Evolutionary conservation across 2,797 vertebrate species (phyloP), one percentile per base, ranked within the genome.

Genomic region (Merluccius polli): DNA sequence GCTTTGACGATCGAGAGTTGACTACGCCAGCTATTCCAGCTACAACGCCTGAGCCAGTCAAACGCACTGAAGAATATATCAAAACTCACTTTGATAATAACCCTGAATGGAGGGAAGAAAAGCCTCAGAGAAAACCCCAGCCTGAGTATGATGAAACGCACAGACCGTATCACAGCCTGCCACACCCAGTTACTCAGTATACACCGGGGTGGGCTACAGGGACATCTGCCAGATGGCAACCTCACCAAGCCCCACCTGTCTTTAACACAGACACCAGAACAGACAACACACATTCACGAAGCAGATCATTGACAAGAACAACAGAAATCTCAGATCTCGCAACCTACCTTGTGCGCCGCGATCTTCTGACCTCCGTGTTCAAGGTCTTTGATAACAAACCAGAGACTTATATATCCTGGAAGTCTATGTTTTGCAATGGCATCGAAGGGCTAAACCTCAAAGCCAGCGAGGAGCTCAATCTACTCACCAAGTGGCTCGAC

Each of bases 401-500:
- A 73, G 72, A 27, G 6, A 8, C 44, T 31, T 48, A 27, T 24
- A 27, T 36, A 30, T 24, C 72, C 13, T 73, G n/a, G n/a, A n/a
- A n/a, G 38, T 27, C 30, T 15, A 52, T 29, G 16, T 73, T 73
- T 4, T 2, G 13, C 9, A 76, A 76, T 44, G 18, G n/a, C 10
- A 77, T 63, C 11, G 36, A 73, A 13, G 75, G 71, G 29, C 32
- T 79, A 33, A 41, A 35, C 38, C 36, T 79, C 16, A 41, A 32
- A 18, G 63, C 67, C 29, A 73, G n/a, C 27, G 67, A 80, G 67
- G 44, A 77, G 63, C 72, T 74, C n/a, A 15, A 70, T 21, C 15
- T 32, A 33, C 70, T 79, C 1, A n/a, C 36, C 3, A 8, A 69
- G 16, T 75, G 33, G 36, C 32, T 75, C 0, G 69, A 70, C 30